Conservation (phyloP, 2,113 vertebrate species). For the Apodemus sylvaticus region DNA sequence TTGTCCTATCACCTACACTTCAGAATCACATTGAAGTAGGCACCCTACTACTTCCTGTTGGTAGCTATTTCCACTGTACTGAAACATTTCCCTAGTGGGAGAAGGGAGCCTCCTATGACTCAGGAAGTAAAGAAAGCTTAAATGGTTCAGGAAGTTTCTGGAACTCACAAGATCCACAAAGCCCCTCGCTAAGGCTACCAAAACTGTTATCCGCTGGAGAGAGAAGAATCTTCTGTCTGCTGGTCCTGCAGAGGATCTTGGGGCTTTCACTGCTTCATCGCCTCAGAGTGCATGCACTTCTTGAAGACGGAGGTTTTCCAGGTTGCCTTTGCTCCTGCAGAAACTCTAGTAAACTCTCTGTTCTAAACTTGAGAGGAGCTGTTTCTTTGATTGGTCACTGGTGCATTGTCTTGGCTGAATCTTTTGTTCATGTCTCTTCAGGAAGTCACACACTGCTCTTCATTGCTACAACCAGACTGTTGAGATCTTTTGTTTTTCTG, state of each 20-base stretch:
- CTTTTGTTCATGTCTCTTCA: not conserved
- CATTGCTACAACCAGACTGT: not conserved
- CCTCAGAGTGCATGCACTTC: not conserved
- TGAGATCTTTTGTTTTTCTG: not conserved
- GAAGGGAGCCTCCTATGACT: not conserved
- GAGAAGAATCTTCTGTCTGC: not conserved
- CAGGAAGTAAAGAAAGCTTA: not conserved
- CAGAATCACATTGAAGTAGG: not conserved
- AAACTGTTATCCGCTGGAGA: not conserved
- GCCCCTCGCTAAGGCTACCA: no score
- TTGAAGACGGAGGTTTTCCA: not conserved
- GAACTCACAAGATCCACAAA: not conserved
- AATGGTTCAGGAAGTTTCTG: not conserved
- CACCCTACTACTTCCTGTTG: not conserved
- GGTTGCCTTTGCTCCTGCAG: not conserved
- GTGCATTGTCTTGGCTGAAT: not conserved
- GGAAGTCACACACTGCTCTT: not conserved
- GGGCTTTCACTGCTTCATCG: not conserved
- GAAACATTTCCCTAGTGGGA: not conserved
- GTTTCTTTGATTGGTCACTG: not conserved
- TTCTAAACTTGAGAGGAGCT: not conserved
- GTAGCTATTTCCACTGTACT: not conserved
- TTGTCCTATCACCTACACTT: accelerated
- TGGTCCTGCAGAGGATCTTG: no score
- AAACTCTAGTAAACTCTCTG: not conserved